Conservation (phyloP, 2,888 invertebrate genomes). For the Andrena fulva region DNA sequence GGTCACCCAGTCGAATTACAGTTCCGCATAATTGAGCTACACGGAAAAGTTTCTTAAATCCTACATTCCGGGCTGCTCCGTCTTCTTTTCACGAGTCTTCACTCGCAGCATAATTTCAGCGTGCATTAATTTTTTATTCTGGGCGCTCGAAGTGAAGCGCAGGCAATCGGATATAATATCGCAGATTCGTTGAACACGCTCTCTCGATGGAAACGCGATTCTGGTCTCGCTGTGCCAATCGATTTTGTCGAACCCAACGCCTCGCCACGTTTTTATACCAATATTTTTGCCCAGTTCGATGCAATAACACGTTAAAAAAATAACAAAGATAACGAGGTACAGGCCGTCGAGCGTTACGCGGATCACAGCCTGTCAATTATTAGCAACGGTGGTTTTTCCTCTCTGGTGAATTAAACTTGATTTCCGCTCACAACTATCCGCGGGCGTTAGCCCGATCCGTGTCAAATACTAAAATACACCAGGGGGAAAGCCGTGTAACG, state of each 20-base stretch:
- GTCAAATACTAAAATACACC: background rate
- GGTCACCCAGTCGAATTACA: slow-evolving; percentile 51
- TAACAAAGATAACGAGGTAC: slow-evolving; percentile 17
- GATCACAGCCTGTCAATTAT: slow-evolving; percentile 34
- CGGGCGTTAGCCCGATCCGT: background rate
- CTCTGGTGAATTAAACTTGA: slow-evolving; percentile 20
- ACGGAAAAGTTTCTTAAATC: slow-evolving; percentile 42
- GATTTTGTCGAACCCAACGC: slow-evolving; percentile 14
- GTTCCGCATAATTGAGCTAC: slow-evolving; percentile 66
- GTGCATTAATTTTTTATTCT: slow-evolving; percentile 64
- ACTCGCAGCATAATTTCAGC: slow-evolving; percentile 53
- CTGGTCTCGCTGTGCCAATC: slow-evolving; percentile 10
- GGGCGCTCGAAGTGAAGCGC: slow-evolving; percentile 51
- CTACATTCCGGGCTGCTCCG: slow-evolving; percentile 16
- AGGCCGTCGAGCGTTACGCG: background rate
- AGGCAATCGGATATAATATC: slow-evolving; percentile 55
- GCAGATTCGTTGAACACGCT: slow-evolving; percentile 26
- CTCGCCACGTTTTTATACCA: slow-evolving; percentile 5
- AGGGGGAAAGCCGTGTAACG: background rate
- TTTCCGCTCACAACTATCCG: background rate
- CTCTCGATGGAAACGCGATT: slow-evolving; percentile 7
- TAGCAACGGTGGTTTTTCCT: background rate
- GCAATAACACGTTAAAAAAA: background rate
- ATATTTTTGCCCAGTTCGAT: background rate
- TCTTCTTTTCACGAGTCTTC: background rate